Evolutionary conservation across 2,888 invertebrate genomes (phyloP), one percentile per base, ranked within the genome.

Genomic region (Imbricaverruca yamaguchii): DNA sequence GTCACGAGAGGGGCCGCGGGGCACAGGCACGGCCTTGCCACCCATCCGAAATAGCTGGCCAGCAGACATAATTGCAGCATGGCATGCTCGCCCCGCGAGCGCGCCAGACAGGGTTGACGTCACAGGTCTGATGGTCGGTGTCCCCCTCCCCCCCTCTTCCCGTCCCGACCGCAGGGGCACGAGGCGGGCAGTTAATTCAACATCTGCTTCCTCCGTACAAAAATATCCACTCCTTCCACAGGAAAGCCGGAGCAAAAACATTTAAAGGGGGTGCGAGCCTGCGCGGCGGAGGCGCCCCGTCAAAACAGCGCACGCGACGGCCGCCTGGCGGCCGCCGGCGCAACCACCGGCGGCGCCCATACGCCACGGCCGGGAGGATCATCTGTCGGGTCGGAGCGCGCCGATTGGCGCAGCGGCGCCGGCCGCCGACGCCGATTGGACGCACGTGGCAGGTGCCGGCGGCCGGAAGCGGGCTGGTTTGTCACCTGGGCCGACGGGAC

Each of bases 151-250:
- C 13, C 69, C 69, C 39, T 13, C 69, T 7, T 39, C 69, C 59
- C 69, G 12, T 13, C 69, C 39, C 21, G 39, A 69, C 23, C 65
- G 10, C 65, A n/a, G 15, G 65, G 23, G 23, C 65, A 61, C 65
- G 15, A 25, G 69, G n/a, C 69, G 15, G 69, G 25, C 69, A 25
- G 69, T 39, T 65, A 65, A 23, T 23, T 69, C 39, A 23, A 69
- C 69, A 69, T 69, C 69, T 69, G 69, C 69, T 69, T 69, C 69
- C 69, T 69, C 69, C 39, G 13, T 15, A 69, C 69, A 25, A 69
- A 69, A 69, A 69, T 69, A 69, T 69, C 69, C 69, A 39, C 69
- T 25, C 39, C 69, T 12, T 12, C 69, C 25, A 69, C 69, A 25
- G 69, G 25, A 39, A 59, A 39, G 69, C 23, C 69, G 1, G 65